Evolutionary conservation across 2,113 vertebrate genomes (phyloP), one percentile per base, ranked within the genome.

Genomic region (Aspiorhynchus laticeps): DNA sequence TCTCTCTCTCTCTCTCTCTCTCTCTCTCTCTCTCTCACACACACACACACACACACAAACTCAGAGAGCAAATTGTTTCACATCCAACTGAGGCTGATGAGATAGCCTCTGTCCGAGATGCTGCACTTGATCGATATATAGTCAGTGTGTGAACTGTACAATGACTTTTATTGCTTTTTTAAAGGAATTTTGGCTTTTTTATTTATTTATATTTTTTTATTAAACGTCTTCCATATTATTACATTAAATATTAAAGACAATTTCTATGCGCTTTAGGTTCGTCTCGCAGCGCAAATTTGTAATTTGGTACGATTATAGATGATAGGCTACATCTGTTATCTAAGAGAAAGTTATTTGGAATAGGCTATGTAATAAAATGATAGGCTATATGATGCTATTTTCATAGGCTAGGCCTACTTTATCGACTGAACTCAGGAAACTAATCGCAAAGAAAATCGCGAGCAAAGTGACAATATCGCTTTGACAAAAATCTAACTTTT

Each of bases 11-110:
- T 48, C 78, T 80, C 77, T n/a, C 53, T 38, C 78, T 17, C 53
- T n/a, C 79, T 75, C 63, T 38, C 85, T n/a, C 78, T 41, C 69
- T 77, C 76, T 14, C 61, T 2, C 28, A 19, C 65, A 19, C 7
- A 9, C 15, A 21, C 31, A 19, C 28, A 33, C 65, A 19, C 65
- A 8, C 19, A 12, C 33, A 38, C 17, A 71, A 7, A 41, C 69
- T 0, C n/a, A 36, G 83, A 92, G 90, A 97, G 95, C 97, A 97
- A 97, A 98, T 97, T 95, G 96, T 97, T 97, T 96, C 96, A 97
- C 97, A 93, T 97, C 95, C 96, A 93, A 96, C 96, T 95, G 95
- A 87, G 93, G 93, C 95, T 95, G 97, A 97, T 97, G 97, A 97
- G 97, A 96, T 96, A 97, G 91, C 80, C 96, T 97, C 93, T 95